These are phyloP conservation scores for Tricholaema leucomelas DNA, from an alignment of 2,113 vertebrate species.

Conservation along the genomic window DNA sequence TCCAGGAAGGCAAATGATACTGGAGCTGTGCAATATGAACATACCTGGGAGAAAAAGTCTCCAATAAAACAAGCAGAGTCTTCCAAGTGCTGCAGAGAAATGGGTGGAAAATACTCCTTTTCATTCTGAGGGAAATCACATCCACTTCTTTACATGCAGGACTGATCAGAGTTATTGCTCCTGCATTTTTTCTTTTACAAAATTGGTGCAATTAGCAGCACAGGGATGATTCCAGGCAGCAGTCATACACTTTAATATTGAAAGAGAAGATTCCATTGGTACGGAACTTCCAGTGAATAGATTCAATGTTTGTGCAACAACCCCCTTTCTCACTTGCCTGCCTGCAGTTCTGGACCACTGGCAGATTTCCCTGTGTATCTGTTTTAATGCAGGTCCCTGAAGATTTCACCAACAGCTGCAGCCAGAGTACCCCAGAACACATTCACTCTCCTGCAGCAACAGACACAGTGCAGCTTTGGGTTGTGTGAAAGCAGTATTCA, in stretches of 20 bases:
- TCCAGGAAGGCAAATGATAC: background rate
- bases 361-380: background rate
- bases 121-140: background rate
- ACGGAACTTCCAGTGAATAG: accelerated
- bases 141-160: background rate
- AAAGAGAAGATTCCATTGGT: background rate
- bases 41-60: accelerated
- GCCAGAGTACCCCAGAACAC: background rate
- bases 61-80: background rate
- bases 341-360: background rate
- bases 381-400: background rate
- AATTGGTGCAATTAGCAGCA: background rate
- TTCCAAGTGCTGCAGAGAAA: background rate
- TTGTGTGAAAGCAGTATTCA: background rate
- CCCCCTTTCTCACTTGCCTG: background rate
- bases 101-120: background rate
- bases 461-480: background rate
- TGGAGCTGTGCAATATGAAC: background rate
- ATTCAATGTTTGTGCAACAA: background rate
- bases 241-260: background rate
- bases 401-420: background rate
- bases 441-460: background rate
- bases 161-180: background rate
- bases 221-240: background rate
- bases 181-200: background rate